Evolutionary conservation across 2,113 vertebrate species (phyloP).

Genomic region (Chaetodon trifascialis): DNA sequence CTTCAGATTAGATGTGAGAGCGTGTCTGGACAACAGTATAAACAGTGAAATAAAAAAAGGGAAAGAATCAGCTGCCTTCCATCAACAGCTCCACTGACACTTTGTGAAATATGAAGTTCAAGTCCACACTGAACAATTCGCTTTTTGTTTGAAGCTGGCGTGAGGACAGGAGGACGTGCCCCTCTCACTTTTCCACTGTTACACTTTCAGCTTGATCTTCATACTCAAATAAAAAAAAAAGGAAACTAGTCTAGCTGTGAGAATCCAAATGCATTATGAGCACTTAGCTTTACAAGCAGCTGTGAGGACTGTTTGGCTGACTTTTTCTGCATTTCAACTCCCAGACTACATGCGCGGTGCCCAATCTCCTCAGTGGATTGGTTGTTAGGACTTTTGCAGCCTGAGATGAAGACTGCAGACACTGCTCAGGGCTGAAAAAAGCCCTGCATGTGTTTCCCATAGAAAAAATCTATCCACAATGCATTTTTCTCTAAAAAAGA

Average conservation of each 20-base stretch:
- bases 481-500: no score
- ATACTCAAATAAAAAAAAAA: background rate
- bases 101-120: background rate
- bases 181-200: background rate
- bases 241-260: background rate
- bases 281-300: background rate
- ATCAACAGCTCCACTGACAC: background rate
- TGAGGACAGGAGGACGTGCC: background rate
- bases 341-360: background rate
- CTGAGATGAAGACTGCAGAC: background rate
- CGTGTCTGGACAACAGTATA: slow-evolving; percentile 12
- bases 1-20: slow-evolving; percentile 55
- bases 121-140: background rate
- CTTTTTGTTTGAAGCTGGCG: background rate
- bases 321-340: background rate
- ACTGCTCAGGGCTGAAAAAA: background rate
- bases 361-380: background rate
- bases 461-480: no score
- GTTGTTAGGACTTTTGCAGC: background rate
- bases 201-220: background rate
- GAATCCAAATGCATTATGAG: background rate
- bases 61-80: background rate
- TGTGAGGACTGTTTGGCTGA: background rate
- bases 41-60: background rate
- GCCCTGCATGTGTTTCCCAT: no score